phyloP scores from a whole-genome alignment of 2,113 vertebrate genomes.

The Cololabis saira region DNA sequence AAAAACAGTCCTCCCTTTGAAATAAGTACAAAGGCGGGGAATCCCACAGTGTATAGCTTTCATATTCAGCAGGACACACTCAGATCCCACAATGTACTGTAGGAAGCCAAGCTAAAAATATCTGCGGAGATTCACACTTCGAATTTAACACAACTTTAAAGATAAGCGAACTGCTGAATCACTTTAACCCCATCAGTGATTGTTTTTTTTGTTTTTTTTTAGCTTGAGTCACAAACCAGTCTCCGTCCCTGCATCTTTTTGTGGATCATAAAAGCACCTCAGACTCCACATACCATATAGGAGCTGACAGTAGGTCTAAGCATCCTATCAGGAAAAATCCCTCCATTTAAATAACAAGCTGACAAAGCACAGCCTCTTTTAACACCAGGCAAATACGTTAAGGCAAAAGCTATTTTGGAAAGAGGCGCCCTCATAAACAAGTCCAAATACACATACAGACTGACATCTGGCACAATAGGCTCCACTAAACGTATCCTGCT shows the following conservation, averaged over 20 bases:
- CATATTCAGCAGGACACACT: constrained; percentile 39
- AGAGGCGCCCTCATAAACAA: neutral
- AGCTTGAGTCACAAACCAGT: constrained; percentile 20
- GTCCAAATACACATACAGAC: neutral
- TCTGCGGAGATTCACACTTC: constrained; percentile 19
- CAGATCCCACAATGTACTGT: constrained; percentile 20
- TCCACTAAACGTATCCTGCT: constrained; percentile 22
- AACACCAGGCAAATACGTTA: constrained; percentile 11
- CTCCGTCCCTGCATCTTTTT: constrained; percentile 11
- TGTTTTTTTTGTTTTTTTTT: neutral
- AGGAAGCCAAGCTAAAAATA: constrained; percentile 44
- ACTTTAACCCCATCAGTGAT: constrained; percentile 6
- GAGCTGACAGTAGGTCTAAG: constrained; percentile 15
- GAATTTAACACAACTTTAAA: constrained; percentile 29
- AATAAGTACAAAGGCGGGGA: constrained; percentile 39
- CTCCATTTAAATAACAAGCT: constrained; percentile 10
- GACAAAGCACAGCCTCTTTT: constrained; percentile 13
- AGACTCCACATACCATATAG: neutral
- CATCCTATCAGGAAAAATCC: constrained; percentile 17
- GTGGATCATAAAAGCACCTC: constrained; percentile 24
- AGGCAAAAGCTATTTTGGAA: neutral
- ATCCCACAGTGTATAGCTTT: constrained; percentile 37
- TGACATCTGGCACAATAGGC: constrained; percentile 19
- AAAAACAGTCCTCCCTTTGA: constrained; percentile 46
- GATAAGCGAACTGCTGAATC: constrained; percentile 36